phyloP scores from a whole-genome alignment of 1,140 invertebrate genomes.

The Ptiloglossa arizonensis region DNA sequence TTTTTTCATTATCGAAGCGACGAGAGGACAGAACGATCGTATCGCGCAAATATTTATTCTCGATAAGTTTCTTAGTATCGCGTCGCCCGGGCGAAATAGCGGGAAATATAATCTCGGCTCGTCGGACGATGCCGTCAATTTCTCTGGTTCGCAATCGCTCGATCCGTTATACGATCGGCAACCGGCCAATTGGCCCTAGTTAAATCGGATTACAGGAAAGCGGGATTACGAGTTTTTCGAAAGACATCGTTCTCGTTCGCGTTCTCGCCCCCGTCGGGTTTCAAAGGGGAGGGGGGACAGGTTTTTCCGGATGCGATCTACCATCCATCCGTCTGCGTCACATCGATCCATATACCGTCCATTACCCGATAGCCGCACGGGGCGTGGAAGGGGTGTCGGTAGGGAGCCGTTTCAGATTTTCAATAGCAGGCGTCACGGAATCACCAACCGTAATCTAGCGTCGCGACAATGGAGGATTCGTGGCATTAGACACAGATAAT shows the following conservation, averaged over 20 bases:
- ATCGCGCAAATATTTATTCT: constrained; percentile 11
- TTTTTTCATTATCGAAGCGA: neutral
- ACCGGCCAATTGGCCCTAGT: constrained; percentile 49
- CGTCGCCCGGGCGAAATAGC: neutral
- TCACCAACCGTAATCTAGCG: constrained; percentile 18
- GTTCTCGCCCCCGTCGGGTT: constrained; percentile 16
- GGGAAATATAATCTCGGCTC: constrained; percentile 52
- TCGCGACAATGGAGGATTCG: neutral
- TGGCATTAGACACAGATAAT: constrained; percentile 3
- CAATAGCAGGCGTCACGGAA: constrained; percentile 1
- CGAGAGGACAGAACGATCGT: too few relatives aligned
- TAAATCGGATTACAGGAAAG: constrained; percentile 68
- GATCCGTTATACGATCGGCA: constrained; percentile 58
- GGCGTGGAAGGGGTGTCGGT: neutral
- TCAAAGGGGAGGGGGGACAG: too few relatives aligned
- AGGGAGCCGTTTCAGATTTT: neutral
- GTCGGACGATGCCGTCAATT: constrained; percentile 51
- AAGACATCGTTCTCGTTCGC: constrained; percentile 41
- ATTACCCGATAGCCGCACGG: neutral
- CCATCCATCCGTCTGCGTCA: constrained; percentile 48
- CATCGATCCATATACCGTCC: constrained; percentile 22
- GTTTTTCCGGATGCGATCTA: constrained; percentile 54
- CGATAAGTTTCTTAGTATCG: constrained; percentile 34
- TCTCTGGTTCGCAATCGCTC: constrained; percentile 54
- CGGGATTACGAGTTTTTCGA: constrained; percentile 66